These are phyloP conservation scores for Phania funesta DNA, from an alignment of 2,888 invertebrate genomes.

Conservation along the genomic window DNA sequence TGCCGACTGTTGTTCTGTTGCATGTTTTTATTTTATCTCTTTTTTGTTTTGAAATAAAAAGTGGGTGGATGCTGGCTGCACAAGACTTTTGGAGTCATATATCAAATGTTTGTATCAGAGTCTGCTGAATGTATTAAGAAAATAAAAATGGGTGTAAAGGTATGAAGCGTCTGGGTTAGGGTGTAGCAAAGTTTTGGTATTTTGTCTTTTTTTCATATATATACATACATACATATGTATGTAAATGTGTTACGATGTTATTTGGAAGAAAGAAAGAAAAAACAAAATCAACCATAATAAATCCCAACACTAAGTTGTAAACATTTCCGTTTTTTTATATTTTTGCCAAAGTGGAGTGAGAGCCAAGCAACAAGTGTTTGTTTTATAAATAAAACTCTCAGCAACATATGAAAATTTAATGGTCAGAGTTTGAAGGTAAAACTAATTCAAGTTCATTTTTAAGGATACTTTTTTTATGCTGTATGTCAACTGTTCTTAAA, in stretches of 20 bases:
- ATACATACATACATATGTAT: neutral
- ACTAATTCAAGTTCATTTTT: slow-evolving; percentile 22
- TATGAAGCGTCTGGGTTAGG: neutral
- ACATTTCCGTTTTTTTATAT: neutral
- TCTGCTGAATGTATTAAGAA: slow-evolving; percentile 9
- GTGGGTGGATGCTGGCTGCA: slow-evolving; percentile 59
- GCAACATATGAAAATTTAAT: neutral
- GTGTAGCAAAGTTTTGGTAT: neutral
- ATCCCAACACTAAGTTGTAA: slow-evolving; percentile 14
- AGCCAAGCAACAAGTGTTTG: slow-evolving; percentile 49
- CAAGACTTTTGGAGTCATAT: slow-evolving; percentile 6
- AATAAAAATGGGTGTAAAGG: slow-evolving; percentile 30
- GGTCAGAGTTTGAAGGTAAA: slow-evolving; percentile 6
- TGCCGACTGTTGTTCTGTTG: neutral
- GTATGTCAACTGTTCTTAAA: neutral
- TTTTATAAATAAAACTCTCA: neutral
- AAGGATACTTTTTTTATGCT: slow-evolving; percentile 8
- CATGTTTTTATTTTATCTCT: neutral
- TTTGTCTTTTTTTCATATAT: neutral
- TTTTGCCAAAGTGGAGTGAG: neutral
- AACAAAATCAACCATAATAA: neutral
- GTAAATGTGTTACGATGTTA: neutral
- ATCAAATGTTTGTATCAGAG: slow-evolving; percentile 11
- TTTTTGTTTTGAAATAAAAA: slow-evolving; percentile 31
- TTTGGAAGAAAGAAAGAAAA: neutral